Base-by-base conservation (phyloP, 1,140 invertebrate species). In the Aphaenogaster floridana region DNA sequence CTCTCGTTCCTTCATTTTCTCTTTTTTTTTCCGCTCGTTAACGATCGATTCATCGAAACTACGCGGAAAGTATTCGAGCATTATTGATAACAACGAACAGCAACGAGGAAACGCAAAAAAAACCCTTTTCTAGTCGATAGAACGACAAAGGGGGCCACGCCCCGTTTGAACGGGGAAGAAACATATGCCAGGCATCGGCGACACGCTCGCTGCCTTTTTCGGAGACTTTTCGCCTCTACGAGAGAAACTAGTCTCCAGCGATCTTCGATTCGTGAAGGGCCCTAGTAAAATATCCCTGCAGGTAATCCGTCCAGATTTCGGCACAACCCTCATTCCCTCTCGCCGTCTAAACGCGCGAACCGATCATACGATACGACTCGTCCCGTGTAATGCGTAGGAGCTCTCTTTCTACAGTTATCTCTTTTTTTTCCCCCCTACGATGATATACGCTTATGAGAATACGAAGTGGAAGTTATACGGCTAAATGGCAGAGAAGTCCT, bases 201-300 rank as follows among this genome's bases (percentile, higher is more conserved):
- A 74, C 80, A 84, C 80, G 80, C 54, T 50, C 54, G 80, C 54
- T 83, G 42, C 34, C 21, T 61, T 3, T 72, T 61, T 84, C 45
- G 42, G 48, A 84, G 45, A 50, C 34, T 72, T 74, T 48, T 84
- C 54, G 52, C 13, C 28, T 50, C 21, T 76, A 76, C 42, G 50
- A 54, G n/a, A 72, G 17, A 83, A 74, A 61, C 57, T 76, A 74
- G 7, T 13, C 4, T 48, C 42, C 80, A 17, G 42, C 52, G 80
- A 11, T 83, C 80, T 84, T 83, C 79, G 28, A 83, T 9, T 72
- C 6, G 80, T 84, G 34, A 54, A 76, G 69, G 17, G 9, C 68
- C 80, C 80, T 84, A 84, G 28, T 84, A 74, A 71, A 81, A 71
- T 81, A 83, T 83, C 17, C 54, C 68, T 71, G 68, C 54, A 61